A percentile compares a stretch with the other conserved stretches of the same genome.
These are phyloP conservation scores for Rhinolophus sinicus DNA, from an alignment of 2,113 vertebrate genomes.

Conservation along the genomic window DNA sequence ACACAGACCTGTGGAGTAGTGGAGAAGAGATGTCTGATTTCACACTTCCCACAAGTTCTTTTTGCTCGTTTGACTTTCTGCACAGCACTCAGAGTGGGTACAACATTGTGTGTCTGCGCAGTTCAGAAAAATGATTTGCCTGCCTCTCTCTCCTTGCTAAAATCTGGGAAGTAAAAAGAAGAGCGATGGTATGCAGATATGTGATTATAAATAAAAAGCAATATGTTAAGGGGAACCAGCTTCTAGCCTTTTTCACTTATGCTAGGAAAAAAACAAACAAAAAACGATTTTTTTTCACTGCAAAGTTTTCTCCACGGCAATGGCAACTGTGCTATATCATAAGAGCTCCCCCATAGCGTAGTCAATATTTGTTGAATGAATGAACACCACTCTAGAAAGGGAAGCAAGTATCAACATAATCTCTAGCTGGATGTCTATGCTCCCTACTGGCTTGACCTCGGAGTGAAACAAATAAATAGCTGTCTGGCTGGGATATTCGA, in stretches of 20 bases:
- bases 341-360: background rate
- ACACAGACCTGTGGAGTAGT: background rate
- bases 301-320: background rate
- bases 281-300: background rate
- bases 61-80: conserved; percentile 1
- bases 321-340: background rate
- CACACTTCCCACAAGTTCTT: background rate
- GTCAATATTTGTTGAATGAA: conserved; percentile 30
- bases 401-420: background rate
- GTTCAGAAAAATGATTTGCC: background rate
- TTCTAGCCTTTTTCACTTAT: background rate
- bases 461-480: conserved; percentile 33
- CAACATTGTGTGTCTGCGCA: background rate
- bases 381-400: background rate
- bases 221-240: background rate
- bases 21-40: background rate
- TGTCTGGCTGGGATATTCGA: background rate
- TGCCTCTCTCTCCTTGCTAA: background rate
- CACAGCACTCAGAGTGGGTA: background rate
- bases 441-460: conserved; percentile 10
- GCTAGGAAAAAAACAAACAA: background rate
- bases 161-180: background rate
- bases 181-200: background rate
- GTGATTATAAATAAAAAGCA: background rate
- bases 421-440: background rate